Conservation (phyloP, 2,888 invertebrate genomes). For the Leucophenga maculata region DNA sequence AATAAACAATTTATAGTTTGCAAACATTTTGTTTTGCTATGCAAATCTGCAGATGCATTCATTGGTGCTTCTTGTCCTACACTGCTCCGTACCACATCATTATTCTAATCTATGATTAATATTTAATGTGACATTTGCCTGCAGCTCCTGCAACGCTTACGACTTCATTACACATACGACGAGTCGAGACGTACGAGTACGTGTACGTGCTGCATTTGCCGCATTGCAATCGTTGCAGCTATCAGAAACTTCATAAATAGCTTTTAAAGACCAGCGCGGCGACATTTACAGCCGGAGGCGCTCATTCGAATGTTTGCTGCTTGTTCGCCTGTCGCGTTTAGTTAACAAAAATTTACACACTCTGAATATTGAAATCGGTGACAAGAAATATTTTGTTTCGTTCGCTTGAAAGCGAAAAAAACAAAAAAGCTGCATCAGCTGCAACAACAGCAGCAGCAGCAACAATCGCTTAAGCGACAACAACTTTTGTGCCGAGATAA, state of each 20-base stretch:
- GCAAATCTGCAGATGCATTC: neutral
- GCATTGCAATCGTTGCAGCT: neutral
- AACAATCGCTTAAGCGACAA: constrained; percentile 38
- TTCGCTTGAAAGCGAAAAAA: too few species aligned
- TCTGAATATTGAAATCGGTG: neutral
- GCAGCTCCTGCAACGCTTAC: constrained; percentile 39
- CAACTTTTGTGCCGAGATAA: constrained; percentile 9
- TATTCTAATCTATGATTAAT: neutral
- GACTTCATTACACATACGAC: constrained; percentile 67
- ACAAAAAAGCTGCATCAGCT: constrained; percentile 35
- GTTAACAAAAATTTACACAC: constrained; percentile 39
- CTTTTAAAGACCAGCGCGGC: constrained; percentile 1
- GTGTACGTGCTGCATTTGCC: constrained; percentile 55
- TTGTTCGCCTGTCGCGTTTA: constrained; percentile 47
- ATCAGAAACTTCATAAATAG: neutral
- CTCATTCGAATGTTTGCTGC: constrained; percentile 2
- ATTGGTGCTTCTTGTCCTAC: neutral
- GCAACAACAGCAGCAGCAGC: constrained; percentile 42
- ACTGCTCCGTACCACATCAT: too few species aligned
- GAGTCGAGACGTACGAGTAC: too few species aligned
- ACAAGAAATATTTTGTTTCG: constrained; percentile 12
- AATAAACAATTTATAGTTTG: neutral
- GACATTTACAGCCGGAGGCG: constrained; percentile 15
- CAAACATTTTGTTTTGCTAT: neutral
- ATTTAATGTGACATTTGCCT: constrained; percentile 19